phyloP scores from a whole-genome alignment of 2,888 invertebrate species.

The Diachrysia chrysitis region DNA sequence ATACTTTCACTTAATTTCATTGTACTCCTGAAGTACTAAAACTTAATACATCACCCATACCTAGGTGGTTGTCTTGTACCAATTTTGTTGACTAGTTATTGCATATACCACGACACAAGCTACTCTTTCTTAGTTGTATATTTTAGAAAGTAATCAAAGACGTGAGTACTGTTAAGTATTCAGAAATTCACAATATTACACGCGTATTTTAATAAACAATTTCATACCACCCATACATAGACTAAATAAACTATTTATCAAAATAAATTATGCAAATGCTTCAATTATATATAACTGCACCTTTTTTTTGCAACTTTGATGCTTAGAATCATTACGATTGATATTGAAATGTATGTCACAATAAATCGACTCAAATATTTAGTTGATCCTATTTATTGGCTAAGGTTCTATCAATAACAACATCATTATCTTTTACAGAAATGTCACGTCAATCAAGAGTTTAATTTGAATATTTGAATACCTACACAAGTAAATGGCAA shows the following conservation, averaged over 20 bases:
- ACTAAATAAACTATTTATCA: background rate
- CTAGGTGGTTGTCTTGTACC: no score
- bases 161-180: no score
- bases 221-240: no score
- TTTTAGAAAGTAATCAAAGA: no score
- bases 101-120: no score
- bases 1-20: no score
- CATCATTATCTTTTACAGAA: constrained; percentile 61
- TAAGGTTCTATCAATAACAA: constrained; percentile 37
- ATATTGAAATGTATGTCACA: background rate
- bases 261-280: background rate
- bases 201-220: no score
- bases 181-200: no score
- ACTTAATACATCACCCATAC: no score
- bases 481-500: constrained; percentile 41
- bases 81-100: no score
- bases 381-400: constrained; percentile 11
- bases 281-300: background rate
- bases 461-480: constrained; percentile 43
- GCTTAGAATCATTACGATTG: background rate
- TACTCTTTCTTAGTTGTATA: no score
- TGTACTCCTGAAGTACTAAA: no score
- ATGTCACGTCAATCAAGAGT: constrained; percentile 69
- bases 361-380: constrained; percentile 5
- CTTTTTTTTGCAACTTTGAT: background rate